Evolutionary conservation across 2,888 invertebrate species (phyloP).

Genomic region (Caenorhabditis uteleia): DNA sequence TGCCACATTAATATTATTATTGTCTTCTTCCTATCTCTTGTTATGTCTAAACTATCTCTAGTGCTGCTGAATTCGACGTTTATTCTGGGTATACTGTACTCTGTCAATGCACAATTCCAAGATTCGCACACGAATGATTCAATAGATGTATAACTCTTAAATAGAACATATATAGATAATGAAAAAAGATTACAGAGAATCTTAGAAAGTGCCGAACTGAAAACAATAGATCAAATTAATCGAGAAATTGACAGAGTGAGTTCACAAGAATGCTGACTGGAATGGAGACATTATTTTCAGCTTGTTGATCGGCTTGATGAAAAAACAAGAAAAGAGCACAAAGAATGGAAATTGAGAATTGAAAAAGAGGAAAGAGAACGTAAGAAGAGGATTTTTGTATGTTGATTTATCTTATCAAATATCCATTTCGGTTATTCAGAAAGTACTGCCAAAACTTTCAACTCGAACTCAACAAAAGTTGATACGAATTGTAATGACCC

Average conservation of each 20-base stretch:
- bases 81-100: no score
- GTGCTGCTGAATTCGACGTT: no score
- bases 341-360: conserved; percentile 31
- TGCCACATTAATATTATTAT: no score
- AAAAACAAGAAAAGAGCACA: conserved; percentile 22
- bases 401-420: conserved; percentile 1
- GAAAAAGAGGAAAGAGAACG: conserved; percentile 30
- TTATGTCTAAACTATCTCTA: no score
- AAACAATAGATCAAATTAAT: conserved; percentile 36
- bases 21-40: no score
- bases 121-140: conserved; percentile 11
- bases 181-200: conserved; percentile 22
- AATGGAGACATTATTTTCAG: conserved; percentile 6
- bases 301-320: conserved; percentile 29
- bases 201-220: conserved; percentile 29
- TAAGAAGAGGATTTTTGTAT: conserved; percentile 31
- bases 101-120: no score
- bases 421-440: conserved; percentile 15
- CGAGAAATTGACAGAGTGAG: conserved; percentile 29
- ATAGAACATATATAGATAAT: neutral
- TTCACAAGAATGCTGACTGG: neutral
- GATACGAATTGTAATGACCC: conserved; percentile 38
- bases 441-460: conserved; percentile 35
- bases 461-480: conserved; percentile 33
- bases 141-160: conserved; percentile 11